These are phyloP conservation scores for Phaetusa simplex DNA, from an alignment of 2,113 vertebrate species.

Conservation along the genomic window DNA sequence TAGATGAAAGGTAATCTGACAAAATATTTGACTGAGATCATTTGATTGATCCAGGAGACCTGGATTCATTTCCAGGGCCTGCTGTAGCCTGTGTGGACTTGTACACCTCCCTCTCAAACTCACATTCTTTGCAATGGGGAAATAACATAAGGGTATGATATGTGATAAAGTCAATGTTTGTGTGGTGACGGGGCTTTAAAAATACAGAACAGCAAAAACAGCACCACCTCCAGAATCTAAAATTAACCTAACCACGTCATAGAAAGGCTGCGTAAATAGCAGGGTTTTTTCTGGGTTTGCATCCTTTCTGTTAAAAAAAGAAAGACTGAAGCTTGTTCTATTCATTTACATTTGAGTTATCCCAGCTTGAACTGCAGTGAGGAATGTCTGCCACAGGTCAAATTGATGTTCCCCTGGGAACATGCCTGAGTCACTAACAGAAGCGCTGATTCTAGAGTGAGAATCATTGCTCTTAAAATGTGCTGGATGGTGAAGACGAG, in stretches of 20 bases:
- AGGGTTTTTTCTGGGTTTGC: not conserved
- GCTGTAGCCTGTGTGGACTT: not conserved
- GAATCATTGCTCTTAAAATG: not conserved
- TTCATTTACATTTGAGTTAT: constrained; percentile 19
- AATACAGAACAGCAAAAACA: constrained; percentile 23
- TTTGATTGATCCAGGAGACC: not conserved
- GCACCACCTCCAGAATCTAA: constrained; percentile 50
- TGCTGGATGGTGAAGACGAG: not conserved
- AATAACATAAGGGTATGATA: not conserved
- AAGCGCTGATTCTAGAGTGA: not conserved
- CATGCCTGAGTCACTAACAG: not conserved
- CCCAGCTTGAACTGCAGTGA: not conserved
- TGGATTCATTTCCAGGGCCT: not conserved
- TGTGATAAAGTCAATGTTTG: not conserved
- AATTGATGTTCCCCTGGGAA: not conserved
- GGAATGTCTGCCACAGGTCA: not conserved
- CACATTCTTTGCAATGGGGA: not conserved
- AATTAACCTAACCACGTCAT: constrained; percentile 28
- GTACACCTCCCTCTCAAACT: not conserved
- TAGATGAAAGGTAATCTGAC: not conserved
- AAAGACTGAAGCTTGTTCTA: not conserved
- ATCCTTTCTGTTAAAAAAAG: not conserved
- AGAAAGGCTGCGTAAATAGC: constrained; percentile 1
- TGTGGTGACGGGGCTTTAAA: not conserved
- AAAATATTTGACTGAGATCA: not conserved